Evolutionary conservation across 2,113 vertebrate species (phyloP), one percentile per base, ranked within the genome.

Genomic region (Meleagris gallopavo): DNA sequence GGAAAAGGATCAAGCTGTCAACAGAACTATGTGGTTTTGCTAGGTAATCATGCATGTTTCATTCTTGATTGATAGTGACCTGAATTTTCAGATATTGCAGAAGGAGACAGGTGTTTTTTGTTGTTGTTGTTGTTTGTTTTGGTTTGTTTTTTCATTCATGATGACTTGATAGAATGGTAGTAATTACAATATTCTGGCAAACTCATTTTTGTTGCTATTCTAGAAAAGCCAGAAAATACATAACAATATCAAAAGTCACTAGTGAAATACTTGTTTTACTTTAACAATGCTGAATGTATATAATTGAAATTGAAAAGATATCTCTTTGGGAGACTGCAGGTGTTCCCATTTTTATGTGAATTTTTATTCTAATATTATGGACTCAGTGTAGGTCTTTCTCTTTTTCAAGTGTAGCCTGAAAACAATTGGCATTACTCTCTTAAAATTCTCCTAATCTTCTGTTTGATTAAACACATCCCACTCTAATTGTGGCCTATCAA

Each of bases 391-490:
- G n/a, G 24, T 89, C 40, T 38, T 72, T 73, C 25, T 84, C 6
- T 15, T 88, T 93, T 89, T 88, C 60, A 79, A 34, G 34, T 1
- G 0, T 45, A 77, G 45, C 60, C 36, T 83, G 67, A 86, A 89
- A 91, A 89, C 43, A 41, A 58, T 30, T 91, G 50, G 65, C 75
- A 73, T 86, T 65, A 20, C 41, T 88, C 24, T 41, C 40, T 62
- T 83, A 91, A 29, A 84, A 89, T 85, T n/a, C n/a, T 83, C 55
- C 40, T 87, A 69, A 96, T 94, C 79, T 86, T 95, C 57, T 85
- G 3, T 83, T 93, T 85, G 78, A 87, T 80, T 76, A 72, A 77
- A 69, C 27, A 8, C 40, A 5, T 80, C 16, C 36, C 2, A 3
- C 10, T 88, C 36, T 54, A 79, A 43, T 69, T 74, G 55, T 19